A percentile compares a stretch with the other conserved stretches of the same genome.
Conservation (phyloP, 2,113 vertebrate species). For the Micronisus gabar region DNA sequence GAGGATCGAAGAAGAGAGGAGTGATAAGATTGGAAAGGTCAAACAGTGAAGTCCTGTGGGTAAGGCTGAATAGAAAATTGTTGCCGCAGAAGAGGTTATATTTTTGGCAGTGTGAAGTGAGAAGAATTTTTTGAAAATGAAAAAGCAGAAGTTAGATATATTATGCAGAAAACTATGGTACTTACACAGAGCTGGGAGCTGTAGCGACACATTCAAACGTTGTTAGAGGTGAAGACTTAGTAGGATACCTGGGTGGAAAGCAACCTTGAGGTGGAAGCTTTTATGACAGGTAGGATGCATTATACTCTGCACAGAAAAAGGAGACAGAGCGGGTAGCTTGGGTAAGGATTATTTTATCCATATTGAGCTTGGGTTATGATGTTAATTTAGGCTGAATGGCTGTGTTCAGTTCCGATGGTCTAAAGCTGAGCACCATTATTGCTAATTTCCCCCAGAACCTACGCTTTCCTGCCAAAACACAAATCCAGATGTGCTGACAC, state of each 20-base stretch:
- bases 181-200: background rate
- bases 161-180: background rate
- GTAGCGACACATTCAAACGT: background rate
- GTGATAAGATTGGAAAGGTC: background rate
- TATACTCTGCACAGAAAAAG: background rate
- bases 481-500: background rate
- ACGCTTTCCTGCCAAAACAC: background rate
- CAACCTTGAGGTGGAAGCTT: background rate
- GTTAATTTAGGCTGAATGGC: background rate
- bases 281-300: background rate
- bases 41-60: background rate
- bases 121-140: background rate
- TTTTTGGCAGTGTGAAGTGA: background rate
- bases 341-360: background rate
- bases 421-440: background rate
- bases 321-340: background rate
- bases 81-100: background rate
- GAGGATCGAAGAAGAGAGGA: background rate
- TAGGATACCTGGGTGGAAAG: background rate
- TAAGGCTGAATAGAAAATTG: background rate
- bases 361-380: background rate
- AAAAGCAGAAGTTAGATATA: rapidly evolving
- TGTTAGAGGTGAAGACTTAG: background rate
- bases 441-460: background rate
- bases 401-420: background rate